Percentiles rank a stretch among this genome's conserved stretches.
Evolutionary conservation across 2,113 vertebrate species (phyloP).

Genomic region (Mustela nigripes): DNA sequence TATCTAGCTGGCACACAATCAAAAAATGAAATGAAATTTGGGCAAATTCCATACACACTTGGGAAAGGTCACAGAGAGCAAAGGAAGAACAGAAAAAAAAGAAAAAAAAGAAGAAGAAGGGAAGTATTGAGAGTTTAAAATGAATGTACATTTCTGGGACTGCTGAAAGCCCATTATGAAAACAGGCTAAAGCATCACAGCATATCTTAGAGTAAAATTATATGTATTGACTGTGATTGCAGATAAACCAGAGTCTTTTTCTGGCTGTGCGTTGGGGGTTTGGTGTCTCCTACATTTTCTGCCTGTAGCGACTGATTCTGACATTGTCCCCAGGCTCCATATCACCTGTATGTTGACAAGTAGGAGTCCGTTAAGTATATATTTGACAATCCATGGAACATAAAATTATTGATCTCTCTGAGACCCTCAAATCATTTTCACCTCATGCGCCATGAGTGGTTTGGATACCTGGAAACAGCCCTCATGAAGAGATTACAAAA

Average conservation of each 20-base stretch:
- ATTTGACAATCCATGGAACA: slow-evolving; percentile 64
- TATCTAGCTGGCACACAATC: slow-evolving; percentile 77
- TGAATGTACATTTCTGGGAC: not conserved
- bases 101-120: not conserved
- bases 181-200: not conserved
- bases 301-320: not conserved
- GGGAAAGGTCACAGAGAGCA: slow-evolving; percentile 47
- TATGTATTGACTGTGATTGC: not conserved
- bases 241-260: not conserved
- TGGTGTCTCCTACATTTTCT: not conserved
- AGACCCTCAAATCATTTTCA: slow-evolving; percentile 71
- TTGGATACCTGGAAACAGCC: slow-evolving; percentile 77
- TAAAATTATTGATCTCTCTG: slow-evolving; percentile 77
- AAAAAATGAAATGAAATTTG: slow-evolving; percentile 78
- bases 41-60: slow-evolving; percentile 65
- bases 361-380: slow-evolving; percentile 33
- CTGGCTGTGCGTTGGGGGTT: not conserved
- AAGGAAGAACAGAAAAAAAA: slow-evolving; percentile 18
- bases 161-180: not conserved
- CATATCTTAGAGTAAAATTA: slow-evolving; percentile 25
- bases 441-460: slow-evolving; percentile 72
- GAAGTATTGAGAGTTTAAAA: not conserved
- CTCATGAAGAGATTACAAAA: slow-evolving; percentile 61
- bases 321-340: slow-evolving; percentile 49
- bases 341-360: not conserved